Evolutionary conservation across 2,888 invertebrate species (phyloP).

Genomic region (Clepsis dumicolana): DNA sequence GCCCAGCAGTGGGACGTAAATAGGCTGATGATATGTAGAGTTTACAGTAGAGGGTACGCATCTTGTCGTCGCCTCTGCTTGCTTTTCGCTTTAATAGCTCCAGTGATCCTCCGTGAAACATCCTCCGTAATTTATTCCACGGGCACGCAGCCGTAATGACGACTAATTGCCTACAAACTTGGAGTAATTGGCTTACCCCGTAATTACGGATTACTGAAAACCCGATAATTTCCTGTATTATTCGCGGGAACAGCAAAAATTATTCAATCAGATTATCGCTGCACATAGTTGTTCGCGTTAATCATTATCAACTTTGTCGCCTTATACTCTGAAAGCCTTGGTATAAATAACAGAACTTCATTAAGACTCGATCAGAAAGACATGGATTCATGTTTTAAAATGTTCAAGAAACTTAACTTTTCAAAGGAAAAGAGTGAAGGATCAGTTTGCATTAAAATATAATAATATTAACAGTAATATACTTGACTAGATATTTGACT

Average conservation of each 20-base stretch:
- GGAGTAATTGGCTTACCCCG: constrained; percentile 64
- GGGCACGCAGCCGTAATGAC: constrained; percentile 57
- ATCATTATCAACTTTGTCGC: background rate
- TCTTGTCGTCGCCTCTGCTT: background rate
- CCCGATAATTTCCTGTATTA: constrained; percentile 48
- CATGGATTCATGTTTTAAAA: too few relatives aligned
- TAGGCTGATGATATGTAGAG: too few relatives aligned
- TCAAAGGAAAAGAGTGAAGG: too few relatives aligned
- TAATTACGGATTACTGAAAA: constrained; percentile 58
- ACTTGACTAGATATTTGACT: too few relatives aligned
- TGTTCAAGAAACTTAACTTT: too few relatives aligned
- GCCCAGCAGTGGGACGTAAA: too few relatives aligned
- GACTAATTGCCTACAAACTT: constrained; percentile 70
- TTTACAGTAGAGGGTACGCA: background rate
- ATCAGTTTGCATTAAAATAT: too few relatives aligned
- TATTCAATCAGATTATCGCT: constrained; percentile 24
- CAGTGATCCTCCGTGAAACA: constrained; percentile 24
- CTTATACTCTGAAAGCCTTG: background rate
- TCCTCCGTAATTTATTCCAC: constrained; percentile 64
- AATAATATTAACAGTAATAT: too few relatives aligned
- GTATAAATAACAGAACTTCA: too few relatives aligned
- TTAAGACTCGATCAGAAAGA: too few relatives aligned
- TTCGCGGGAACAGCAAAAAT: constrained; percentile 16
- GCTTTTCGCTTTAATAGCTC: constrained; percentile 3
- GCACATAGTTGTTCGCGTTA: background rate